Conservation (phyloP, 2,888 invertebrate species). For the Spialia ferax region DNA sequence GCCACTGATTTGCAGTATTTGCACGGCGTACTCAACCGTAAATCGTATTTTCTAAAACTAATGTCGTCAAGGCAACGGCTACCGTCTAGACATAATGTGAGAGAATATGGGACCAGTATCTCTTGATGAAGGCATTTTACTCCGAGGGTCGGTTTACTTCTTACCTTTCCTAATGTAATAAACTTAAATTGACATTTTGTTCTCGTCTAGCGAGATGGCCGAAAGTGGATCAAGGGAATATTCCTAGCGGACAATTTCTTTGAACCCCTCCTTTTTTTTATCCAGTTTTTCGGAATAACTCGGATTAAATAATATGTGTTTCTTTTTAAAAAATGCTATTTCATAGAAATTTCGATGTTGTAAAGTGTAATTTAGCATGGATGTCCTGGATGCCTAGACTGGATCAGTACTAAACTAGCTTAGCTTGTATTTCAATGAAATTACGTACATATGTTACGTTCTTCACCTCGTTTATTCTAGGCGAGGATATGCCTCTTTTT, state of each 20-base stretch:
- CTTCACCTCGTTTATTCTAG: too few species aligned
- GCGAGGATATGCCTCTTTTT: too few species aligned
- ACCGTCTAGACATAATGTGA: conserved; percentile 55
- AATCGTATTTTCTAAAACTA: not conserved
- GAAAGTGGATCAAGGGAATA: conserved; percentile 16
- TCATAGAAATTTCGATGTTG: too few species aligned
- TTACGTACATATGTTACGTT: too few species aligned
- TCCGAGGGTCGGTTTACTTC: conserved; percentile 48
- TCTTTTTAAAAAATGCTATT: too few species aligned
- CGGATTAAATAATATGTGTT: too few species aligned
- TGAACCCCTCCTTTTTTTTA: not conserved
- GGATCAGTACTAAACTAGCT: too few species aligned
- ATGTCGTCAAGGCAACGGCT: conserved; percentile 44
- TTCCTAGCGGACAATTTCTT: conserved; percentile 25
- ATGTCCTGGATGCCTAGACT: too few species aligned
- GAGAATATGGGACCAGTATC: conserved; percentile 49
- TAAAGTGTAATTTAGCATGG: too few species aligned
- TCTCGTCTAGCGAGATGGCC: conserved; percentile 50
- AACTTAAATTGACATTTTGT: conserved; percentile 55
- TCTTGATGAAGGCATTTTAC: conserved; percentile 55
- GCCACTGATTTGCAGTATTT: too few species aligned
- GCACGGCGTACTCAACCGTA: too few species aligned
- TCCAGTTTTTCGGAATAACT: not conserved
- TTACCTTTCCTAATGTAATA: conserved; percentile 54
- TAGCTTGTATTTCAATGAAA: too few species aligned